Conservation (phyloP, 2,888 invertebrate species). For the Apantesis nais region DNA sequence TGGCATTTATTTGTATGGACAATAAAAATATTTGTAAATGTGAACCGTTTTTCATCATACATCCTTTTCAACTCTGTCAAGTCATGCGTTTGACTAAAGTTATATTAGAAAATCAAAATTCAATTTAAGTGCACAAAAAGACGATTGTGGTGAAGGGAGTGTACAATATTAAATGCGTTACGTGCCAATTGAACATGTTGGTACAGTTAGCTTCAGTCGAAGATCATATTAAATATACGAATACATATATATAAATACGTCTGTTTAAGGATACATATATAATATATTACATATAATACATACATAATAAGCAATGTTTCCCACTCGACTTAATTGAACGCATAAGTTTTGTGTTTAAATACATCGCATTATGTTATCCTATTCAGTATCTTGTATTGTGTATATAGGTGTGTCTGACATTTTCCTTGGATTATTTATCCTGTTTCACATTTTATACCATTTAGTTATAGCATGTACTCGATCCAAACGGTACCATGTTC, state of each 20-base stretch:
- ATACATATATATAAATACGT: no score
- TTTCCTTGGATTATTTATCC: conserved; percentile 9
- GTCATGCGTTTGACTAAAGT: background rate
- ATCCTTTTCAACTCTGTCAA: conserved; percentile 11
- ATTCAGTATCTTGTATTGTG: background rate
- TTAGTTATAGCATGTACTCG: conserved; percentile 4
- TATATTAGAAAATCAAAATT: conserved; percentile 3
- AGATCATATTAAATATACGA: no score
- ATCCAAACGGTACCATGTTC: conserved; percentile 24
- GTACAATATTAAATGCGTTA: no score
- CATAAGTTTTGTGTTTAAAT: background rate
- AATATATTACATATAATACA: no score
- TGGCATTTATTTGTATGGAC: conserved; percentile 59
- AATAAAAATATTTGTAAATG: conserved; percentile 55
- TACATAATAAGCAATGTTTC: background rate
- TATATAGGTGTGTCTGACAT: background rate
- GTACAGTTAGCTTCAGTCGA: no score
- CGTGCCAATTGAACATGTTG: no score
- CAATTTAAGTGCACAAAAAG: background rate
- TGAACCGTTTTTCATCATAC: conserved; percentile 28
- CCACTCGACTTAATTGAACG: background rate
- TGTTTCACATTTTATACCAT: conserved; percentile 12
- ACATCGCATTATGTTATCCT: background rate
- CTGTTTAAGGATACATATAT: no score
- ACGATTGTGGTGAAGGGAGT: background rate